These are phyloP conservation scores for Diorhabda elongata DNA, from an alignment of 1,140 invertebrate genomes.

Conservation along the genomic window DNA sequence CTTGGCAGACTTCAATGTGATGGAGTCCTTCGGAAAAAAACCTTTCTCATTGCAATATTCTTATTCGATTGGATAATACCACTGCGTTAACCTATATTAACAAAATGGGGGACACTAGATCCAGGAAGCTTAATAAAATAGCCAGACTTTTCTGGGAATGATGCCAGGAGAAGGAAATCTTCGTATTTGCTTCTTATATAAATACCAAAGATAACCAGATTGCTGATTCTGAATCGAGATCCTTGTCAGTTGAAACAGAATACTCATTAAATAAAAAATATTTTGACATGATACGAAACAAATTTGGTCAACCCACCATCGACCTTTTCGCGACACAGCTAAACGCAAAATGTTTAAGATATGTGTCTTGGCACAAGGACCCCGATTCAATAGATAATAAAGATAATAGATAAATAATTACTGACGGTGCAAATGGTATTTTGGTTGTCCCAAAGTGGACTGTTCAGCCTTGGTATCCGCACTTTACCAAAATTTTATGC, in stretches of 20 bases:
- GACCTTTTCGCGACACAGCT: too few relatives aligned
- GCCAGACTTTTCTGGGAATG: constrained; percentile 31
- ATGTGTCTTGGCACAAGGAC: too few relatives aligned
- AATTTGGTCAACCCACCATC: too few relatives aligned
- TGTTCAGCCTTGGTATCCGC: too few relatives aligned
- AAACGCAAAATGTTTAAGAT: too few relatives aligned
- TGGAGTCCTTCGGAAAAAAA: constrained; percentile 18
- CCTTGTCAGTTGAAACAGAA: constrained; percentile 28
- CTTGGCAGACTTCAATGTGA: constrained; percentile 10
- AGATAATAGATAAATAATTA: too few relatives aligned
- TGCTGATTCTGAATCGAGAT: constrained; percentile 34
- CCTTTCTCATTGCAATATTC: constrained; percentile 26
- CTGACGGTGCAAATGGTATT: too few relatives aligned
- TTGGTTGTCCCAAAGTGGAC: too few relatives aligned
- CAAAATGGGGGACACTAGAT: constrained; percentile 34
- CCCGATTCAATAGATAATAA: too few relatives aligned
- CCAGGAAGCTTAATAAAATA: constrained; percentile 25
- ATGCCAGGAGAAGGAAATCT: constrained; percentile 30
- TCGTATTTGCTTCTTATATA: constrained; percentile 35
- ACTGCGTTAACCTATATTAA: constrained; percentile 35
- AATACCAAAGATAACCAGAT: constrained; percentile 23
- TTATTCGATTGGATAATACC: constrained; percentile 35
- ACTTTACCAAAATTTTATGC: too few relatives aligned
- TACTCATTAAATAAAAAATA: background rate
- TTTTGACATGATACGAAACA: too few relatives aligned